These are phyloP conservation scores for Aradus depressus DNA, from an alignment of 2,888 invertebrate species.

Conservation along the genomic window DNA sequence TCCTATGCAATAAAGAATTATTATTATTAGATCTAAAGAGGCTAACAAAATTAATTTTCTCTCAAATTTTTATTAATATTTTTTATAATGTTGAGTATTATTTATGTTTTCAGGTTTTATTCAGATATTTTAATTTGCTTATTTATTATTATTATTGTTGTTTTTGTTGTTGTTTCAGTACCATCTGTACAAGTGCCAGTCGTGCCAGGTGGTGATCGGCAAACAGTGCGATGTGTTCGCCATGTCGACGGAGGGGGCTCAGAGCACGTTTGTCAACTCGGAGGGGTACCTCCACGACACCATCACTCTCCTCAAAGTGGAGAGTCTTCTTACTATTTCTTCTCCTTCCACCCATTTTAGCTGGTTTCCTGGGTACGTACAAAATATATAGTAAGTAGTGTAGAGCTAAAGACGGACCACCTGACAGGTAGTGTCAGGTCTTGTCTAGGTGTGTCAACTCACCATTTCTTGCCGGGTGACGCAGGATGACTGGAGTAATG, in stretches of 20 bases:
- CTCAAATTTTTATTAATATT: too few relatives aligned
- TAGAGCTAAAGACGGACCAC: neutral
- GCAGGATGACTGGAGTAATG: too few relatives aligned
- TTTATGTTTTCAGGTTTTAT: too few relatives aligned
- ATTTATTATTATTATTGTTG: too few relatives aligned
- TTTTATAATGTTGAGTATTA: too few relatives aligned
- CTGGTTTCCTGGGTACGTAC: conserved; percentile 71
- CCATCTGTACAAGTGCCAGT: conserved; percentile 46
- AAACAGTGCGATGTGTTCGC: conserved; percentile 60
- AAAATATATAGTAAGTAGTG: neutral
- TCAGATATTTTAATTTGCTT: too few relatives aligned
- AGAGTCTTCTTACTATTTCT: conserved; percentile 38
- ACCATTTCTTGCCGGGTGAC: conserved; percentile 1
- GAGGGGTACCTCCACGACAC: conserved; percentile 71
- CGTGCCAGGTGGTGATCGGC: conserved; percentile 43
- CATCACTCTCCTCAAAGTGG: conserved; percentile 51
- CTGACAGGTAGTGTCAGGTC: too few relatives aligned
- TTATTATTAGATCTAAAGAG: too few relatives aligned
- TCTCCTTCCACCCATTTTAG: conserved; percentile 57
- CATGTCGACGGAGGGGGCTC: conserved; percentile 69
- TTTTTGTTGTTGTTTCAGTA: conserved; percentile 14
- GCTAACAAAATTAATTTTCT: too few relatives aligned
- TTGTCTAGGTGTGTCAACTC: too few relatives aligned
- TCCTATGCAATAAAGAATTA: too few relatives aligned
- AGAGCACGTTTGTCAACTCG: conserved; percentile 70